phyloP scores from a whole-genome alignment of 2,113 vertebrate genomes.

The Butorides virescens region DNA sequence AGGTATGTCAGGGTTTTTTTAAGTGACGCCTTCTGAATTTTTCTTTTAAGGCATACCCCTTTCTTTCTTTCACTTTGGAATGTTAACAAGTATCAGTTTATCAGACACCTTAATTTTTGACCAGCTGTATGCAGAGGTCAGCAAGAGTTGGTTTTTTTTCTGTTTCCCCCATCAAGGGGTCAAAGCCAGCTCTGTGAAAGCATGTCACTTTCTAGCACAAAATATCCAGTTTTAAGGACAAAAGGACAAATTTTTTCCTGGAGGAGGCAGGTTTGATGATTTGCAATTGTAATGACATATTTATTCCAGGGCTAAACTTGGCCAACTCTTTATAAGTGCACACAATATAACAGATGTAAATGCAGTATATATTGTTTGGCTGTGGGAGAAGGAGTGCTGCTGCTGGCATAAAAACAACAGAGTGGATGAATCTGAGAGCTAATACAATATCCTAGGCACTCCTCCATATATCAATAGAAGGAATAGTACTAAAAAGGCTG shows the following conservation, averaged over 20 bases:
- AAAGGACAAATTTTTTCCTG: not conserved
- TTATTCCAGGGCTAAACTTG: not conserved
- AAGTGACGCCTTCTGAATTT: not conserved
- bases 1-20: not conserved
- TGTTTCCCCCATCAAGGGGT: fast-evolving
- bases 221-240: not conserved
- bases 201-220: not conserved
- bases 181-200: not conserved
- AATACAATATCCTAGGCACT: not conserved
- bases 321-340: not conserved
- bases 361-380: not conserved
- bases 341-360: not conserved
- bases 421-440: not conserved
- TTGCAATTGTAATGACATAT: not conserved
- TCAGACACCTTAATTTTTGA: not conserved
- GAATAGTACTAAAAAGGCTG: constrained; percentile 1
- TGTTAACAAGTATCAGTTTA: not conserved
- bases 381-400: not conserved
- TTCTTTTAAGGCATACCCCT: not conserved
- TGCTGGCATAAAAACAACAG: not conserved
- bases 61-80: not conserved
- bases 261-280: not conserved
- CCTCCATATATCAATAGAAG: not conserved
- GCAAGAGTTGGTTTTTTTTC: fast-evolving
- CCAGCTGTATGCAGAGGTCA: not conserved